Base-by-base conservation (phyloP, 2,113 vertebrate species). In the Erpornis zantholeuca region DNA sequence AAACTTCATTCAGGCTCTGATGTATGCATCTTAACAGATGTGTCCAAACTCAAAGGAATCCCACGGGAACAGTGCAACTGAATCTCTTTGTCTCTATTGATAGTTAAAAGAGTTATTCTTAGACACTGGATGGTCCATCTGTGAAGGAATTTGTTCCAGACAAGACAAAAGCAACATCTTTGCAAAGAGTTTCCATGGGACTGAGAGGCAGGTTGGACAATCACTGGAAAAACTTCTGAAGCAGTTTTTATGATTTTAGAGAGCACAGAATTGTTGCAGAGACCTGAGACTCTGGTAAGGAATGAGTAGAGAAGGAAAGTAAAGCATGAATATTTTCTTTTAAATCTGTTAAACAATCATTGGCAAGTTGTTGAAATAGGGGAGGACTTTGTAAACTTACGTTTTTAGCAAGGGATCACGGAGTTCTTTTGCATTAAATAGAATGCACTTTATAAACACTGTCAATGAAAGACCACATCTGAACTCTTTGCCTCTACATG, bases 101-200 rank as follows among this genome's bases (percentile, higher is more conserved):
- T 97, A 98, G 96, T 97, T 97, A 73, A 97, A 97, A 96, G 96
- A 97, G 96, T 97, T 98, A 98, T 98, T 98, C 97, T 98, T 98
- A 98, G 97, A 96, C 90, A 90, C 68, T 97, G 96, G 97, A 98
- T 98, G 96, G 97, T 97, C 96, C 97, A 96, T 98, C 97, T 98
- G 97, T 96, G 94, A 96, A 94, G 88, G 86, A 94, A 94, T 52
- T 96, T 98, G 95, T 97, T 98, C 96, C 95, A 98, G 97, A 95
- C 90, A 94, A 94, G 93, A 86, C 96, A 97, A 96, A 96, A 96
- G 86, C 92, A 97, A 92, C 94, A 86, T 96, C 94, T 94, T 97
- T 96, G 94, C 92, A 90, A 92, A 96, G 95, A 91, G 84, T 95
- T 96, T 98, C 96, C 93, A 78, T 95, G 94, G 92, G 96, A 97